Base-by-base conservation (phyloP, 1,140 invertebrate genomes). In the Drosophila rhopaloa region DNA sequence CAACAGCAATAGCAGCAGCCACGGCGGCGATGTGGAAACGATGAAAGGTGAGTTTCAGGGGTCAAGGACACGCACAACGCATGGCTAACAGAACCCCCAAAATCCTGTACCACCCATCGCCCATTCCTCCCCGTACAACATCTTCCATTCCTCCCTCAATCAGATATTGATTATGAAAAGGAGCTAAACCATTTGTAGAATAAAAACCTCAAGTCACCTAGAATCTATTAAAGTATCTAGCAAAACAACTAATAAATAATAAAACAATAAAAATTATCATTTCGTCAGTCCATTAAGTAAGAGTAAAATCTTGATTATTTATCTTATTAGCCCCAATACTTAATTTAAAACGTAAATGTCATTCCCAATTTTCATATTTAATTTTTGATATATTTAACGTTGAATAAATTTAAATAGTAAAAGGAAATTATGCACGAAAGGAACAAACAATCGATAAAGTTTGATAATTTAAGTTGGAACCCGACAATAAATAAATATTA, bases 11-110 rank as follows among this genome's bases (percentile, higher is more conserved):
- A 81, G 72, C 62, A 76, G 62, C 35, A 79, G 57, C 24, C 54
- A 68, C 43, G 63, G 50, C 40, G 79, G 74, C 6, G 79, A 53
- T 16, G 65, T 19, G 1, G 81, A 83, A 47, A 58, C 67, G 48
- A 74, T 89, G 38, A 84, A 89, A 89, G 83, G 82, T 86, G 59
- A 76, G 76, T 79, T 13, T 29, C n/a, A 1, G 16, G 50, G 61
- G 40, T 14, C 72, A 75, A 75, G 32, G 48, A 73, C 60, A 65
- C 44, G 57, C 58, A 60, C 29, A 61, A 81, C 38, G 68, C 75
- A 82, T 82, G 70, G 65, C 60, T 76, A 83, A 82, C 60, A 66
- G 47, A 44, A 53, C 41, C 50, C 62, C 40, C 2, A 24, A 53
- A 8, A n/a, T 48, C 29, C 54, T 38, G 32, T 58, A 50, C 40